Percentiles rank a stretch among this genome's conserved stretches.
phyloP scores from a whole-genome alignment of 30 jellyfish, hydroid and myxozoan species.

The Hydractinia echinata region DNA sequence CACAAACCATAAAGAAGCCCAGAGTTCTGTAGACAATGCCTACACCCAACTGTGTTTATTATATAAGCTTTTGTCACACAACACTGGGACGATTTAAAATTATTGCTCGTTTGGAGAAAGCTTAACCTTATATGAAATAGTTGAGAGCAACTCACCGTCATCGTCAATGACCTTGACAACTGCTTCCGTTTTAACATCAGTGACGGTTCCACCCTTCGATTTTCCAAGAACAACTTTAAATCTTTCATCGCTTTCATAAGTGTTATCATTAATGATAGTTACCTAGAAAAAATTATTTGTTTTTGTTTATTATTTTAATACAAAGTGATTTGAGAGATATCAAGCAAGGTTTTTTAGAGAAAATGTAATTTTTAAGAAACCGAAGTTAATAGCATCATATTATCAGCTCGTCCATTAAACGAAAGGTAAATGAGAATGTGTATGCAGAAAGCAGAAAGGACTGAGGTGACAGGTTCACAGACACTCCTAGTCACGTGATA shows the following conservation, averaged over 20 bases:
- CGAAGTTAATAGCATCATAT: not conserved
- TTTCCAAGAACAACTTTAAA: slow-evolving; percentile 59
- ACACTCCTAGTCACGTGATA: too few species aligned
- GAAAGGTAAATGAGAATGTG: not conserved
- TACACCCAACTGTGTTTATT: too few species aligned
- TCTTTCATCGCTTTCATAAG: slow-evolving; percentile 60
- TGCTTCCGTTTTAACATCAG: slow-evolving; percentile 38
- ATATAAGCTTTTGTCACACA: too few species aligned
- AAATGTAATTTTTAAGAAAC: not conserved
- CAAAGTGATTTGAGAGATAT: not conserved
- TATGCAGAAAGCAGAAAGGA: too few species aligned
- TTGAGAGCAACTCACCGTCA: slow-evolving; percentile 56
- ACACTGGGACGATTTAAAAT: too few species aligned
- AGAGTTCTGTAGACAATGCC: too few species aligned
- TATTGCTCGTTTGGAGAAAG: too few species aligned
- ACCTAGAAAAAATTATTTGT: slow-evolving; percentile 28
- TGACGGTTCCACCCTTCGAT: slow-evolving; percentile 47
- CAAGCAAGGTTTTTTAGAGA: not conserved
- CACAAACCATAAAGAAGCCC: too few species aligned
- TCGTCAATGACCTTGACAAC: slow-evolving; percentile 49
- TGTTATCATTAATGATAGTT: slow-evolving; percentile 55
- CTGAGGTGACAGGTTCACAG: too few species aligned
- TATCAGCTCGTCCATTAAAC: not conserved
- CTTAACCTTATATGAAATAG: too few species aligned
- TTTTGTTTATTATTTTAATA: not conserved